Base-by-base conservation (phyloP, 64 coral and sea anemone species). In the Stichodactyla helianthus region DNA sequence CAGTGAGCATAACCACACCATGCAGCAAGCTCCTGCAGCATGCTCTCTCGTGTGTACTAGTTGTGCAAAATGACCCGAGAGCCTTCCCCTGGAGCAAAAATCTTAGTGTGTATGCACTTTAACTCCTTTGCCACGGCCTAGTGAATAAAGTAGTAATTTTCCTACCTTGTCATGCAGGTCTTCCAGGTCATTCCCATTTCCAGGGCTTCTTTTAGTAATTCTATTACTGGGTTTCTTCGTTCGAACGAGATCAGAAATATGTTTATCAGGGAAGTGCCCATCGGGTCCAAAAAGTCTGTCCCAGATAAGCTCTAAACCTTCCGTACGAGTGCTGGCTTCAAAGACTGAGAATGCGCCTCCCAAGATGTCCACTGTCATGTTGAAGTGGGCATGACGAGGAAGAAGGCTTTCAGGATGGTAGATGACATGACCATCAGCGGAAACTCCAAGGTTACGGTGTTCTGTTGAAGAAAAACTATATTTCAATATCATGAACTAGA, bases 351-450 rank as follows among this genome's bases (percentile, higher is more conserved):
- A 83, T 18, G 93, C 89, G 57, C 89, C 93, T 31, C 93, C 93
- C 70, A 89, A 90, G 20, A 94, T 25, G 63, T 94, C 86, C 15
- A 90, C 9, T 9, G 89, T 88, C n/a, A 94, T 74, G 71, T 94
- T 94, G n/a, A 94, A 87, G 52, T 86, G 89, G 3, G 87, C 59
- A 82, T 82, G 79, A 4, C 93, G 85, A 11, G 93, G 93, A 12
- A 94, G 55, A 10, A 94, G 86, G 60, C 89, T 94, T n/a, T 94
- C 93, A 0, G 93, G 93, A 68, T 94, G 89, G 71, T 94, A 94
- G 53, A 94, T 50, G 18, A 91, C 52, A 4, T 85, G 79, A 18
- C 80, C 79, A 51, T 94, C 85, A 19, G 88, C 51, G 16, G 89
- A 91, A 6, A 90, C 64, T 11, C 93, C 93, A 6, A 94, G 59